Conservation (phyloP, 2,888 invertebrate genomes). For the Himalopsyche kuldschensis region DNA sequence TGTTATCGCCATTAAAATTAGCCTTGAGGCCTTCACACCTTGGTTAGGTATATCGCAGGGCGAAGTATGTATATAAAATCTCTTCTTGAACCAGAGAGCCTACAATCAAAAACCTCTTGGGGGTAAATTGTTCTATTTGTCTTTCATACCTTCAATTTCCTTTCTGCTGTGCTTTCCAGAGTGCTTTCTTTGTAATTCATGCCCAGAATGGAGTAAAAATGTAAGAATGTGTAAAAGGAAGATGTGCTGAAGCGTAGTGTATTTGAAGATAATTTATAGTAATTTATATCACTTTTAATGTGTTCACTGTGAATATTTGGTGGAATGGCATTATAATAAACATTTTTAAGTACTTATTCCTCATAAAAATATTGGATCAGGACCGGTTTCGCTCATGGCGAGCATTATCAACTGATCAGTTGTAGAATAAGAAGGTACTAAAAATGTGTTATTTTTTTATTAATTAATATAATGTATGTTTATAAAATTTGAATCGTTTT, state of each 20-base stretch:
- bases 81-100: not conserved
- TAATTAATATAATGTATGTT: too few relatives aligned
- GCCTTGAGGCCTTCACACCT: not conserved
- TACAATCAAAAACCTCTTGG: not conserved
- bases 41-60: not conserved
- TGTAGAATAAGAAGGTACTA: too few relatives aligned
- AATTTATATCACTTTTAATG: too few relatives aligned
- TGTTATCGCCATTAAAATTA: not conserved
- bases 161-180: not conserved
- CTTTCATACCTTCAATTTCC: not conserved
- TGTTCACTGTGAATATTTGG: too few relatives aligned
- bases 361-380: too few relatives aligned
- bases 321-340: too few relatives aligned
- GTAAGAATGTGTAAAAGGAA: not conserved
- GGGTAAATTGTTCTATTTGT: not conserved
- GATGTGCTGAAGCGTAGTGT: not conserved
- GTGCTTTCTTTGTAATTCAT: not conserved
- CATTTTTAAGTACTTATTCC: too few relatives aligned
- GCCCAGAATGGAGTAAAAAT: not conserved
- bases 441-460: too few relatives aligned
- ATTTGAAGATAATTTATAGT: too few relatives aligned
- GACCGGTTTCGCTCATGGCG: too few relatives aligned
- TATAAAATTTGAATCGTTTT: too few relatives aligned
- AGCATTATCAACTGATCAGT: too few relatives aligned
- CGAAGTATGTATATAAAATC: not conserved